Conservation (phyloP, 2,888 invertebrate genomes). For the Acanthosepion esculentum region DNA sequence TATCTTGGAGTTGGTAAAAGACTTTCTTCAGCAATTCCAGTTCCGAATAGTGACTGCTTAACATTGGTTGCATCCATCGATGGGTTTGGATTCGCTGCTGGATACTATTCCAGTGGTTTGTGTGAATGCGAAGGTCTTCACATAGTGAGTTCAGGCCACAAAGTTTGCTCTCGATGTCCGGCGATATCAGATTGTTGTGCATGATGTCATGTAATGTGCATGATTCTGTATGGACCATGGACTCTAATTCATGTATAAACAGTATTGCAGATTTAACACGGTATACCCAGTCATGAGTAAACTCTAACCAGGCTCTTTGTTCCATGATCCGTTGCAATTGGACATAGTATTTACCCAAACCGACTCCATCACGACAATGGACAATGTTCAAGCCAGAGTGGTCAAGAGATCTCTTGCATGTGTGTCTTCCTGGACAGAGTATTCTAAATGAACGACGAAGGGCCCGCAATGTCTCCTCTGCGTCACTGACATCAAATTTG, state of each 20-base stretch:
- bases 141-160: slow-evolving; percentile 72
- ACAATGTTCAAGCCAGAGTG: slow-evolving; percentile 67
- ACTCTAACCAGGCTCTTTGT: slow-evolving; percentile 66
- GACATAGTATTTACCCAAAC: slow-evolving; percentile 66
- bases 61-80: slow-evolving; percentile 66
- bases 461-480: slow-evolving; percentile 62
- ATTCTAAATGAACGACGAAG: slow-evolving; percentile 65
- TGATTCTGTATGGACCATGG: slow-evolving; percentile 67
- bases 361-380: slow-evolving; percentile 68
- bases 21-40: slow-evolving; percentile 63
- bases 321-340: slow-evolving; percentile 66
- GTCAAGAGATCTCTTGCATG: slow-evolving; percentile 67
- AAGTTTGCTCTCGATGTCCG: slow-evolving; percentile 62
- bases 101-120: slow-evolving; percentile 72
- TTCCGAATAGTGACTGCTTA: slow-evolving; percentile 66
- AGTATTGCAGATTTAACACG: slow-evolving; percentile 62
- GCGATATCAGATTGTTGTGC: slow-evolving; percentile 58
- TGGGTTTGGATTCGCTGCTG: slow-evolving; percentile 71
- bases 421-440: slow-evolving; percentile 69
- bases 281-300: slow-evolving; percentile 68
- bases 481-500: slow-evolving; percentile 62
- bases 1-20: slow-evolving; percentile 63
- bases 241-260: slow-evolving; percentile 69
- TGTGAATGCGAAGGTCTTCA: slow-evolving; percentile 72
- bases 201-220: slow-evolving; percentile 66